Base-by-base conservation (phyloP, 2,888 invertebrate genomes). In the Eupithecia dodoneata region DNA sequence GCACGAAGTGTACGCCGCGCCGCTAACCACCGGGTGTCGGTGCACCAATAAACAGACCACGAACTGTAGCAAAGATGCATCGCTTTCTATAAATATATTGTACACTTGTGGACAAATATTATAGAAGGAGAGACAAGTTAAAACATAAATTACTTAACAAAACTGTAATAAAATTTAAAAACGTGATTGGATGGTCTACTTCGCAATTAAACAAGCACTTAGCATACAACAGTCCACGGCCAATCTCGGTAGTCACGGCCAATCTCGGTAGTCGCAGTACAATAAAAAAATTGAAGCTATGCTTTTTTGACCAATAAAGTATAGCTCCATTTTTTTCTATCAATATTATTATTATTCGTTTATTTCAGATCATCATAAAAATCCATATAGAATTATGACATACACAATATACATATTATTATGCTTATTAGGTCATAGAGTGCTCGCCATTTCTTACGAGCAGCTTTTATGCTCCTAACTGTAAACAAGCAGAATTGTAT, bases 21-120 rank as follows among this genome's bases (percentile, higher is more conserved):
- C 74, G 73, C 69, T 76, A 77, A 79, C 79, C 75, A 77, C 80
- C 79, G 76, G 78, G 74, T 75, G 78, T 78, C 76, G 77, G 73
- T 82, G 80, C 78, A 83, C 85, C 83, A 85, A 85, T 83, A 87
- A 87, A 86, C 84, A 84, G 78, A 84, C 83, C 83, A 80, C 82
- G 73, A 83, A 80, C 76, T 82, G 74, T 79, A 81, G 80, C 78
- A 81, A 76, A 80, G 81, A 83, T 81, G 83, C 81, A 81, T 76
- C 76, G 80, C 52, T 55, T 49, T 74, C 78, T 85, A 83, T 83
- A 84, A 87, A 87, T 87, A 87, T 63, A n/a, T 41, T 73, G 73
- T 85, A 85, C 86, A 86, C 81, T 85, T 74, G 15, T 18, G 76
- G 79, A 69, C 83, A 76, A 59, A 59, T 30, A 30, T 30, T 30